Percentiles rank a stretch among this genome's conserved stretches.
These are phyloP conservation scores for Rambutsinella grinnellia DNA, from an alignment of 2,888 invertebrate genomes.

Conservation along the genomic window DNA sequence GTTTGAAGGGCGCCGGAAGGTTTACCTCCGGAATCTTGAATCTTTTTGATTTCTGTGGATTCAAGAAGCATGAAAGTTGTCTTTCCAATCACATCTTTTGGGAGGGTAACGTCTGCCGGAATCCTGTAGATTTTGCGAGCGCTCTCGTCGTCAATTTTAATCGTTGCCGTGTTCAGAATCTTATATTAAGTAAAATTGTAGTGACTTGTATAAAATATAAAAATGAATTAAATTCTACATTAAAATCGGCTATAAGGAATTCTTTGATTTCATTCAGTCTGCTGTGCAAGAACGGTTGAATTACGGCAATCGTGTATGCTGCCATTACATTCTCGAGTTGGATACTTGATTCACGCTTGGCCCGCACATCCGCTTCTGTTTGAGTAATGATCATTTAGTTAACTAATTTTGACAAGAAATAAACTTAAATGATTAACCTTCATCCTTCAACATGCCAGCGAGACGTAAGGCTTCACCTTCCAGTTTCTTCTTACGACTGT, in stretches of 20 bases:
- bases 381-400: background rate
- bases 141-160: slow-evolving; percentile 55
- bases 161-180: slow-evolving; percentile 54
- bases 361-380: background rate
- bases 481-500: slow-evolving; percentile 51
- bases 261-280: slow-evolving; percentile 60
- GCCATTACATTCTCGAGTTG: slow-evolving; percentile 56
- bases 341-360: slow-evolving; percentile 54
- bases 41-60: slow-evolving; percentile 54
- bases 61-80: slow-evolving; percentile 58
- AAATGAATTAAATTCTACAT: slow-evolving; percentile 25
- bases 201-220: background rate
- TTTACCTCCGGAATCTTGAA: slow-evolving; percentile 50
- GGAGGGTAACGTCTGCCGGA: slow-evolving; percentile 55
- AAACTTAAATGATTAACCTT: slow-evolving; percentile 14
- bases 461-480: slow-evolving; percentile 56
- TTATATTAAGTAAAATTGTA: slow-evolving; percentile 1
- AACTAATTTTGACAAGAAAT: background rate
- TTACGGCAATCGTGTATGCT: slow-evolving; percentile 56
- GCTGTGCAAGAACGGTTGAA: slow-evolving; percentile 59
- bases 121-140: slow-evolving; percentile 59
- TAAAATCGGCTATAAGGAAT: slow-evolving; percentile 58
- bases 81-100: slow-evolving; percentile 54
- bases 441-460: slow-evolving; percentile 10
- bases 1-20: slow-evolving; percentile 46